Percentiles rank a stretch among this genome's conserved stretches.
phyloP scores from a whole-genome alignment of 2,113 vertebrate genomes.

The Ranitomeya variabilis region DNA sequence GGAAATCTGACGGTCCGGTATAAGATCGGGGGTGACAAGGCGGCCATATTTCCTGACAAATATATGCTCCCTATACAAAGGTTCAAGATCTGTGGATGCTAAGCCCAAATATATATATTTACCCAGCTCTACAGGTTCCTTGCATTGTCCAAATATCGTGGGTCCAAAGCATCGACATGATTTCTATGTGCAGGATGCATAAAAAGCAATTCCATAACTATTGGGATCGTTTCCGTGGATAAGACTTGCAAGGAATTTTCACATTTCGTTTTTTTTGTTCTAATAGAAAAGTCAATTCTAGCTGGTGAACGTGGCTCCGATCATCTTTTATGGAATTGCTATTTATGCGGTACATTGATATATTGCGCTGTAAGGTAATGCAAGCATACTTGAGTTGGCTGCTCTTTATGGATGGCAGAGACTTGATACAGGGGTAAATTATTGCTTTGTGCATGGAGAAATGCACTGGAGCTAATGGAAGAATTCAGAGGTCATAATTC shows the following conservation, averaged over 20 bases:
- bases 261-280: neutral
- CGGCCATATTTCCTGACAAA: neutral
- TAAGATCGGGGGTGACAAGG: neutral
- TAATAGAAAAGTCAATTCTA: neutral
- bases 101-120: neutral
- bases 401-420: neutral
- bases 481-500: neutral
- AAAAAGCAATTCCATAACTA: neutral
- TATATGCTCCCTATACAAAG: neutral
- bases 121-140: neutral
- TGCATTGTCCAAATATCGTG: slow-evolving; percentile 3
- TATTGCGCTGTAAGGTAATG: neutral
- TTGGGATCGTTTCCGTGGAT: neutral
- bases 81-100: neutral
- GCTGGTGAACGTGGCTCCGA: neutral
- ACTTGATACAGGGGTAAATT: neutral
- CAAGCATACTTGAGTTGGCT: neutral
- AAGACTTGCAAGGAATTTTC: neutral
- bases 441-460: neutral
- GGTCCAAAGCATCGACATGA: neutral
- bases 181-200: neutral
- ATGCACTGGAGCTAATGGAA: neutral
- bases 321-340: neutral
- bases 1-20: neutral
- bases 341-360: neutral